A percentile compares a stretch with the other conserved stretches of the same genome.
Evolutionary conservation across 2,113 vertebrate species (phyloP).

Genomic region (Junco hyemalis): DNA sequence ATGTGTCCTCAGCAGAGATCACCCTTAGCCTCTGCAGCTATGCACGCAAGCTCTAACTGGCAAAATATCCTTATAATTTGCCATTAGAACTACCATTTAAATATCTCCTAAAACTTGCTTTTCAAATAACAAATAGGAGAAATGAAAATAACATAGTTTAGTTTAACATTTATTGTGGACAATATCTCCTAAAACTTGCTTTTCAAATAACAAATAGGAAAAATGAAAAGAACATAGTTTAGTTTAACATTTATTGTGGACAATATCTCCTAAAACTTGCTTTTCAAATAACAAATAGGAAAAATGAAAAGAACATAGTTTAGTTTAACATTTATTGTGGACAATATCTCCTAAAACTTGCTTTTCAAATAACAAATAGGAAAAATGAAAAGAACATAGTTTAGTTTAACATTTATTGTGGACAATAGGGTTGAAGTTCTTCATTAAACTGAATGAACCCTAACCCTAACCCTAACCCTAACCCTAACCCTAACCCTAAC

Average conservation of each 20-base stretch:
- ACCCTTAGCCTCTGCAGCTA: rapidly evolving
- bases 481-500: too few species aligned
- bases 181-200: rapidly evolving
- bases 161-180: not conserved
- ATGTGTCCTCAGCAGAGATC: not conserved
- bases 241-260: not conserved
- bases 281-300: not conserved
- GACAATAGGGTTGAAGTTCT: not conserved
- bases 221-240: not conserved
- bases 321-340: not conserved
- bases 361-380: not conserved
- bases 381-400: not conserved
- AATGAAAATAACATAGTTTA: not conserved
- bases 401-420: not conserved
- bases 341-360: not conserved
- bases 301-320: not conserved
- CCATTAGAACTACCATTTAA: not conserved
- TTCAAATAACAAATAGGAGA: not conserved
- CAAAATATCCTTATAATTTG: not conserved
- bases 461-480: too few species aligned
- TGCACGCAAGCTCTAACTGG: not conserved
- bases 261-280: not conserved
- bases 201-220: not conserved
- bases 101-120: not conserved
- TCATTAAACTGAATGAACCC: not conserved